These are phyloP conservation scores for Ceratina japonica DNA, from an alignment of 1,140 invertebrate genomes.

Conservation along the genomic window DNA sequence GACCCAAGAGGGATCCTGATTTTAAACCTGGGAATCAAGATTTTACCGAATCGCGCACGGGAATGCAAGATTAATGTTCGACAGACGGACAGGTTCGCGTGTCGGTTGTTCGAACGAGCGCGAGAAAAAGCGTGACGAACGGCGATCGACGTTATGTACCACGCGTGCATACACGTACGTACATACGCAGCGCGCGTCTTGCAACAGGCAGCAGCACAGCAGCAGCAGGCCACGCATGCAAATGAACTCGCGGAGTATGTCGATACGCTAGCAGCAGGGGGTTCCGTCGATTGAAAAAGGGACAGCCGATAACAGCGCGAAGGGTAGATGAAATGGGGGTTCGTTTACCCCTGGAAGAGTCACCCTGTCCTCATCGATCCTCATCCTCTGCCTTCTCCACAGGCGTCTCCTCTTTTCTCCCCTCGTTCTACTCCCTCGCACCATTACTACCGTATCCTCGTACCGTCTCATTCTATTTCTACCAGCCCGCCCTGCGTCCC, in stretches of 20 bases:
- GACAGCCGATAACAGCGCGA: conserved; percentile 70
- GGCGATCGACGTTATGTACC: not conserved
- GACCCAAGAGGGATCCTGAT: too few species aligned
- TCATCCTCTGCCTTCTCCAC: conserved; percentile 58
- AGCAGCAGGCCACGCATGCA: conserved; percentile 41
- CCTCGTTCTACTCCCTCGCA: conserved; percentile 50
- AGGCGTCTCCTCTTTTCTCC: conserved; percentile 45
- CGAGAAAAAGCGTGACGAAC: conserved; percentile 30
- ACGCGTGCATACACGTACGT: not conserved
- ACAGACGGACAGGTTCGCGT: conserved; percentile 11
- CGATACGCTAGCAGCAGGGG: conserved; percentile 50
- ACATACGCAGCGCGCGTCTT: conserved; percentile 9
- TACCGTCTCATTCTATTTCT: conserved; percentile 54
- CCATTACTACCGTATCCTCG: conserved; percentile 33
- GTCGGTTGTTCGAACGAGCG: conserved; percentile 4
- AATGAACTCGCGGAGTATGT: conserved; percentile 46
- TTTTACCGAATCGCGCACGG: not conserved
- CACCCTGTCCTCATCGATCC: conserved; percentile 72
- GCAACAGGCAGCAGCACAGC: conserved; percentile 43
- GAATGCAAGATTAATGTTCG: conserved; percentile 6
- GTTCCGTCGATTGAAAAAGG: conserved; percentile 69
- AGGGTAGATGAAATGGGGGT: conserved; percentile 65
- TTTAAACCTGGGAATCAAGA: not conserved
- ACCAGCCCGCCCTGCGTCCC: not conserved
- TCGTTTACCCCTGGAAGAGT: conserved; percentile 72